Base-by-base conservation (phyloP, 92 coral and sea anemone genomes). In the Palythoa grandiflora region DNA sequence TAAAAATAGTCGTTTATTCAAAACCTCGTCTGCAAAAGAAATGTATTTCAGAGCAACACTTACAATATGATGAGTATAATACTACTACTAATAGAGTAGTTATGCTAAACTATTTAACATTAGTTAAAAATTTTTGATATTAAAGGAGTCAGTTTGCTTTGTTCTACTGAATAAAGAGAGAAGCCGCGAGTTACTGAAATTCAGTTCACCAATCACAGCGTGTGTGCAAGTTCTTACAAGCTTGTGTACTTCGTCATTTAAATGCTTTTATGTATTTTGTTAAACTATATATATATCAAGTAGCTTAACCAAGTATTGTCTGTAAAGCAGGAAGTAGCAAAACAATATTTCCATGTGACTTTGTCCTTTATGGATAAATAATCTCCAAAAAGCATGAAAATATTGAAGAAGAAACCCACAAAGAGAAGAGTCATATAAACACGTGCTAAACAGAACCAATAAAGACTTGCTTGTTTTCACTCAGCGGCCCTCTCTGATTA, bases 401-500 rank as follows among this genome's bases (percentile, higher is more conserved):
- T n/a, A 3, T 9, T 19, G 47, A 37, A 35, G 75, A 2, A 71
- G 28, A 9, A 71, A 71, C 14, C 1, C 10, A 37, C 15, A 71
- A 35, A 1, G 61, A 15, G 17, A 55, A 55, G 61, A 55, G 17
- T 3, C 3, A 55, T 15, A 55, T 11, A 55, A 55, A 11, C 1
- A 55, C 16, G 3, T 0, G 40, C 61, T 75, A 75, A 48, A 16
- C 2, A 48, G 63, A 10, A 5, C 80, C 84, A 39, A 79, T 79
- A 38, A 79, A 59, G 9, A 79, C 84, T 40, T 79, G 53, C 15
- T 21, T 79, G 6, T 57, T 79, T 6, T 79, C 84, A 79, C 84
- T 79, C 37, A 79, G 36, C 9, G 84, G 84, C 48, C 84, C 84
- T 59, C 54, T 53, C 55, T 79, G 84, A 38, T 79, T 61, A 17